Conservation (phyloP, 2,888 invertebrate species). For the Melikaiella ostensackeni region DNA sequence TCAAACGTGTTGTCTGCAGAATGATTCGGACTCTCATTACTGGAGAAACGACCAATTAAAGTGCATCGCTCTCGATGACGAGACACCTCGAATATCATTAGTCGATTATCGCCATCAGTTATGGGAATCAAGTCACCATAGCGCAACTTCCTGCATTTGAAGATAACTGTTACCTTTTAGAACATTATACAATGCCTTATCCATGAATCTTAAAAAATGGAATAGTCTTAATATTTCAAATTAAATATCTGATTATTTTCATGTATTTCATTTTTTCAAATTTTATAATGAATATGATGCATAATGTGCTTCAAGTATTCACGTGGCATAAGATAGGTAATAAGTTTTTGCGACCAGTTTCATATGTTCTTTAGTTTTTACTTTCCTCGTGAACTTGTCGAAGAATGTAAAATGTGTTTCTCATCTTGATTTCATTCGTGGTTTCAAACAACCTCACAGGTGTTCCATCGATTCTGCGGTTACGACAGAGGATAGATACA, state of each 20-base stretch:
- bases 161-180: not conserved
- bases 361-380: conserved; percentile 3
- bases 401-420: conserved; percentile 15
- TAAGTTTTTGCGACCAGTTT: not conserved
- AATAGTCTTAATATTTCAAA: not conserved
- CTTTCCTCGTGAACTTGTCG: conserved; percentile 5
- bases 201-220: not conserved
- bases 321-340: not conserved
- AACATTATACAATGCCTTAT: not conserved
- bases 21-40: conserved; percentile 34
- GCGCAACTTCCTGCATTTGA: not conserved
- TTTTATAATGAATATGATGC: not conserved
- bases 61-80: conserved; percentile 38
- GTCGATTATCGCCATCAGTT: conserved; percentile 27
- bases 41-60: conserved; percentile 40
- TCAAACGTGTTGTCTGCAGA: conserved; percentile 32
- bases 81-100: conserved; percentile 36
- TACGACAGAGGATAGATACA: conserved; percentile 31
- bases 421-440: conserved; percentile 35
- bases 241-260: not conserved
- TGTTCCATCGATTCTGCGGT: conserved; percentile 16
- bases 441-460: conserved; percentile 25
- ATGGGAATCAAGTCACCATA: conserved; percentile 4
- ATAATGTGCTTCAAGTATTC: too few relatives aligned
- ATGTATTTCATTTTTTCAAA: not conserved